These are phyloP conservation scores for Drosophila teissieri DNA, from an alignment of 1,140 invertebrate genomes.

Conservation along the genomic window DNA sequence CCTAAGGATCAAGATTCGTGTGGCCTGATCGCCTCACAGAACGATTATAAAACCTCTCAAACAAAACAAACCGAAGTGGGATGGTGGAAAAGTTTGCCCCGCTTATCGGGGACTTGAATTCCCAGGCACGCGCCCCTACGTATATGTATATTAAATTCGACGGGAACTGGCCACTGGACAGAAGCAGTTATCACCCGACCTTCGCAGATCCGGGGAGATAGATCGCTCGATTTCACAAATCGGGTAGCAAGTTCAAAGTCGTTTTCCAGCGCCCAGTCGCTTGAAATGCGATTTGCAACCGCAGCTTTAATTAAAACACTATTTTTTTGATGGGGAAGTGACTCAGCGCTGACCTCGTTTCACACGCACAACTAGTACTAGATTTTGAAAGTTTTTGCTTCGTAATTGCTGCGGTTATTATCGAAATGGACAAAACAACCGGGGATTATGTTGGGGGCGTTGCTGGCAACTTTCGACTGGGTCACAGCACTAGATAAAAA, in stretches of 20 bases:
- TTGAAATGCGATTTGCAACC: slow-evolving; percentile 29
- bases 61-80: slow-evolving; percentile 16
- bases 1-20: neutral
- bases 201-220: slow-evolving; percentile 24
- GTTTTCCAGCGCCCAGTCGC: slow-evolving; percentile 2
- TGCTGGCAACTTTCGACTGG: slow-evolving; percentile 6
- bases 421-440: slow-evolving; percentile 8
- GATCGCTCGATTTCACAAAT: slow-evolving; percentile 2
- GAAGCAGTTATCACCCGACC: slow-evolving; percentile 24
- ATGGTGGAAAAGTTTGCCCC: slow-evolving; percentile 40
- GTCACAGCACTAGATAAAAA: slow-evolving; percentile 14
- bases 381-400: slow-evolving; percentile 41
- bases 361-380: slow-evolving; percentile 86
- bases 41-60: slow-evolving; percentile 13
- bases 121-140: slow-evolving; percentile 26
- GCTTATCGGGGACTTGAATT: slow-evolving; percentile 20
- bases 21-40: slow-evolving; percentile 14
- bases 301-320: slow-evolving; percentile 9
- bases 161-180: neutral
- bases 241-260: slow-evolving; percentile 57
- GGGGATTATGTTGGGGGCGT: slow-evolving; percentile 30
- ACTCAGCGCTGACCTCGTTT: slow-evolving; percentile 86
- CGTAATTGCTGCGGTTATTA: slow-evolving; percentile 26
- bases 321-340: slow-evolving; percentile 13
- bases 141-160: neutral